These are phyloP conservation scores for Rhagoletis pomonella DNA, from an alignment of 1,140 invertebrate species.

Conservation along the genomic window DNA sequence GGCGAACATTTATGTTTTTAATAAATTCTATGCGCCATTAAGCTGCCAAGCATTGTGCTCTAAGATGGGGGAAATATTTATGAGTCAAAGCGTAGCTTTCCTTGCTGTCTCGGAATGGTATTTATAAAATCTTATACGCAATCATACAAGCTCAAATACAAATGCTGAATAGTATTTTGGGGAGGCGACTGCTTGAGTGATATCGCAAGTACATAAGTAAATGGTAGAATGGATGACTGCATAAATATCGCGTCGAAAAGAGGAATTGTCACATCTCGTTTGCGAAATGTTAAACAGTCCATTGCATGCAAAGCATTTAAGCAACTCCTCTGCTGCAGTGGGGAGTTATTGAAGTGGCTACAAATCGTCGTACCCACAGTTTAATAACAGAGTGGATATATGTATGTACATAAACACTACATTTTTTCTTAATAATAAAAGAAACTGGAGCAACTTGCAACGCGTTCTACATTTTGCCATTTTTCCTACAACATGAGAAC, in stretches of 20 bases:
- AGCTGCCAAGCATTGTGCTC: too few species aligned
- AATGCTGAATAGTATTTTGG: too few species aligned
- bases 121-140: not conserved
- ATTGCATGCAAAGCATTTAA: slow-evolving; percentile 43
- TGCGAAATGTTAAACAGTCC: slow-evolving; percentile 51
- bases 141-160: not conserved
- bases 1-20: too few species aligned
- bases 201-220: not conserved
- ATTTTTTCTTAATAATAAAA: not conserved
- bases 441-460: slow-evolving; percentile 3
- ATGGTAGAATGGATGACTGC: slow-evolving; percentile 24
- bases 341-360: not conserved
- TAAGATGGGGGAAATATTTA: not conserved
- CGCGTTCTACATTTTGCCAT: not conserved
- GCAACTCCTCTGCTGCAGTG: not conserved
- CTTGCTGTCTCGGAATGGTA: too few species aligned
- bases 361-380: not conserved
- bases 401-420: not conserved
- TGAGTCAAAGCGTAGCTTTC: not conserved
- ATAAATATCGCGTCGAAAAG: slow-evolving; percentile 47
- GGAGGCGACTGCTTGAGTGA: not conserved
- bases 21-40: too few species aligned
- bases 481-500: not conserved
- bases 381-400: not conserved
- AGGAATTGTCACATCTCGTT: slow-evolving; percentile 43